Conservation (phyloP, 2,888 invertebrate genomes). For the Agrochola circellaris region DNA sequence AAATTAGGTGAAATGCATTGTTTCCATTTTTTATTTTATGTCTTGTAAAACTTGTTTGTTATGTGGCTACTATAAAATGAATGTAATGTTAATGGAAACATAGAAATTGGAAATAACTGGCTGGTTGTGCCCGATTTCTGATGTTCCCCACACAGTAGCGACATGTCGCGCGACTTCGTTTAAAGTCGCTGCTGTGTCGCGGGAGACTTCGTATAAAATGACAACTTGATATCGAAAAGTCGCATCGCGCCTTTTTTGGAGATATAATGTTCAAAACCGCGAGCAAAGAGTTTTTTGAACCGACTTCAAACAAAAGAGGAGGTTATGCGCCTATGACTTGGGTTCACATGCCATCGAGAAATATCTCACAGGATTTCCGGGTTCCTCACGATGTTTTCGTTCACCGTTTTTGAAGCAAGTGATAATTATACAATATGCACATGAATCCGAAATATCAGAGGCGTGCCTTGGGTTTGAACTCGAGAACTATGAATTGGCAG, state of each 20-base stretch:
- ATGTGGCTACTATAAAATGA: background rate
- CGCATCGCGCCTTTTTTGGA: background rate
- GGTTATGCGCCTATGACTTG: no score
- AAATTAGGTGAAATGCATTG: slow-evolving; percentile 61
- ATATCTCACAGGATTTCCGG: no score
- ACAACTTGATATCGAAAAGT: background rate
- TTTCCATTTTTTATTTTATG: slow-evolving; percentile 28
- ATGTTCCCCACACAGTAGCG: background rate
- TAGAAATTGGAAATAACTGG: slow-evolving; percentile 7
- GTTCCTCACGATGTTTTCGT: no score
- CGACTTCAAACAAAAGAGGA: no score
- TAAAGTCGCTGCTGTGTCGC: background rate
- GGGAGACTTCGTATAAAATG: background rate
- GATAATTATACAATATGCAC: no score
- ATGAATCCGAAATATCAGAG: no score
- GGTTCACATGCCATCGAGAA: no score
- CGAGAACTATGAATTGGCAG: no score
- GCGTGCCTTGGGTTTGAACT: no score
- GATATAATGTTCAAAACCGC: background rate
- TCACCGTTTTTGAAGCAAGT: no score
- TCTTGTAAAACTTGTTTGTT: slow-evolving; percentile 11
- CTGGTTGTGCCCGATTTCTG: slow-evolving; percentile 3
- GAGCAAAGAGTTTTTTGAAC: background rate
- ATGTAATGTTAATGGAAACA: slow-evolving; percentile 13
- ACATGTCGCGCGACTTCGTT: background rate